Evolutionary conservation across 2,888 invertebrate genomes (phyloP).

Genomic region (Anticlea derivata): DNA sequence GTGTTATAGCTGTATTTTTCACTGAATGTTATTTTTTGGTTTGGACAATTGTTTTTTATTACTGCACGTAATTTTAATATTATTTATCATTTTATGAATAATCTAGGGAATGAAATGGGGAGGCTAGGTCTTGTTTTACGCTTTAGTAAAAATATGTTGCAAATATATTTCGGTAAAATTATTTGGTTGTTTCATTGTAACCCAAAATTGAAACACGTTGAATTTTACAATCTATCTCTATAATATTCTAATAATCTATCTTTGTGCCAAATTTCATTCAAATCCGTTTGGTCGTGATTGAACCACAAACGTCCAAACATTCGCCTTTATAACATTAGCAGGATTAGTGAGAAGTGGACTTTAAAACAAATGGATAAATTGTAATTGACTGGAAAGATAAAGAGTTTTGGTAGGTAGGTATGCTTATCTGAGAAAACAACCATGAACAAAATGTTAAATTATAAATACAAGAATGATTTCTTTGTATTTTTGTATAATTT

Average conservation of each 20-base stretch:
- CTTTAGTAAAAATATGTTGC: conserved; percentile 72
- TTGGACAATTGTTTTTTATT: conserved; percentile 24
- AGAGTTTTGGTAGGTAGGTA: too few species aligned
- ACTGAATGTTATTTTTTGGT: conserved; percentile 16
- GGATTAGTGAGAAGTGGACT: too few species aligned
- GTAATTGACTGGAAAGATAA: conserved; percentile 8
- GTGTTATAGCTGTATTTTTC: neutral
- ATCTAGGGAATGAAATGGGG: conserved; percentile 48
- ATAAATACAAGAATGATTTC: conserved; percentile 11
- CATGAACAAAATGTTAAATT: conserved; percentile 7
- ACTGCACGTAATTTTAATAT: conserved; percentile 24
- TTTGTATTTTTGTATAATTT: conserved; percentile 1
- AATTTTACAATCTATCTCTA: too few species aligned
- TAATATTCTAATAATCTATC: too few species aligned
- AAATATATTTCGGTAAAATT: conserved; percentile 70
- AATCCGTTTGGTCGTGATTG: too few species aligned
- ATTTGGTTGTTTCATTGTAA: conserved; percentile 46
- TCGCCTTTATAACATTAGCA: too few species aligned
- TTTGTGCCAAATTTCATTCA: too few species aligned
- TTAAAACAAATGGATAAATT: neutral
- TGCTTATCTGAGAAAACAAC: conserved; percentile 3
- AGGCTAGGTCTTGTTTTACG: conserved; percentile 66
- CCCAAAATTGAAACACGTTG: too few species aligned
- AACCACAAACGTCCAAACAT: too few species aligned
- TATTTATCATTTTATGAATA: conserved; percentile 25